Percentiles rank a stretch among this genome's conserved stretches.
phyloP scores from a whole-genome alignment of 2,113 vertebrate species.

The Coregonus clupeaformis region DNA sequence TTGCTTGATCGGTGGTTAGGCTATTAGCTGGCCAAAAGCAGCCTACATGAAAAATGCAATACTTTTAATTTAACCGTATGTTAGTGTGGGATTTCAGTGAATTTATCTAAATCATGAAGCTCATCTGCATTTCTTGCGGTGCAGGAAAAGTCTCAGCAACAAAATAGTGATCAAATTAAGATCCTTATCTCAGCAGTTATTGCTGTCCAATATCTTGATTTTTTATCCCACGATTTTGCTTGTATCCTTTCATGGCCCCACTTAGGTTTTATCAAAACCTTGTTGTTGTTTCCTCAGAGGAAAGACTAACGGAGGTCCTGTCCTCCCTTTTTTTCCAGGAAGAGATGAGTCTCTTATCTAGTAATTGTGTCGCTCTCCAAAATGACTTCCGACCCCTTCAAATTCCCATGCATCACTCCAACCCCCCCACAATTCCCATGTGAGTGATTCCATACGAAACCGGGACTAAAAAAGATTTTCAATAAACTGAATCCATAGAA shows the following conservation, averaged over 20 bases:
- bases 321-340: constrained; percentile 44
- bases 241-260: constrained; percentile 29
- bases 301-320: constrained; percentile 28
- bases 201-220: neutral
- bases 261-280: constrained; percentile 50
- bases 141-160: no score
- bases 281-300: constrained; percentile 49
- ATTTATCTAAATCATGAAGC: no score
- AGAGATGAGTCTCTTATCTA: constrained; percentile 59
- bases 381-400: constrained; percentile 49
- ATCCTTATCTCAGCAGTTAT: neutral
- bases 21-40: no score
- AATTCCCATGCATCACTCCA: constrained; percentile 44
- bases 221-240: constrained; percentile 34
- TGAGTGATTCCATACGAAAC: neutral
- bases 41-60: no score
- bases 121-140: no score
- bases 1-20: no score
- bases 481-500: no score
- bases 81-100: no score
- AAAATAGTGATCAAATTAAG: no score
- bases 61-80: no score
- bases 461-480: no score
- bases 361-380: constrained; percentile 46
- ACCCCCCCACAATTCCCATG: constrained; percentile 17